Percentiles rank a stretch among this genome's conserved stretches.
These are phyloP conservation scores for Morus bassanus DNA, from an alignment of 2,797 vertebrate genomes.

Conservation along the genomic window DNA sequence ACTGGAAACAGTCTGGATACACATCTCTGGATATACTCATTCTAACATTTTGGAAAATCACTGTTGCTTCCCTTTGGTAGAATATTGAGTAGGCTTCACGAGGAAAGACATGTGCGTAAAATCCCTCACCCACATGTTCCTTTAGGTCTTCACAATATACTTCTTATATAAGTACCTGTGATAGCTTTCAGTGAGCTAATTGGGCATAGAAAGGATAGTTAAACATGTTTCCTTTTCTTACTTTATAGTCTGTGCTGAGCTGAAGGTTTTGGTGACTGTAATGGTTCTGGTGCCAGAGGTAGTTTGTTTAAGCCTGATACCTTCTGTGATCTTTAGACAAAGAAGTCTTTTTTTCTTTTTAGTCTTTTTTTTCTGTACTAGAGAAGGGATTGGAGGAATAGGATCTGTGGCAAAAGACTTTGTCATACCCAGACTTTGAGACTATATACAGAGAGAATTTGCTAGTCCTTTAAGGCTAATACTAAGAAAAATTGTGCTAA, in stretches of 20 bases:
- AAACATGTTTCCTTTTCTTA: not conserved
- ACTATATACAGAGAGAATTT: not conserved
- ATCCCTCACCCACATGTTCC: not conserved
- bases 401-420: not conserved
- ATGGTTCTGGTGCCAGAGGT: not conserved
- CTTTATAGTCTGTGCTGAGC: not conserved
- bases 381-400: not conserved
- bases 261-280: not conserved
- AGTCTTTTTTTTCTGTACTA: not conserved
- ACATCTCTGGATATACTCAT: not conserved
- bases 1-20: not conserved
- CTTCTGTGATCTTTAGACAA: not conserved
- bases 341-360: not conserved
- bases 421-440: not conserved
- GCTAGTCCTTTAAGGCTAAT: not conserved
- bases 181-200: not conserved
- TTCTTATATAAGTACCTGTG: not conserved
- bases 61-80: not conserved
- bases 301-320: not conserved
- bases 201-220: not conserved
- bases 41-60: not conserved
- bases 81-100: not conserved
- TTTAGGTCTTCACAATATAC: not conserved
- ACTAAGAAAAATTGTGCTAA: not conserved
- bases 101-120: not conserved